Base-by-base conservation (phyloP, 2,797 vertebrate genomes). In the Anomalospiza imberbis region DNA sequence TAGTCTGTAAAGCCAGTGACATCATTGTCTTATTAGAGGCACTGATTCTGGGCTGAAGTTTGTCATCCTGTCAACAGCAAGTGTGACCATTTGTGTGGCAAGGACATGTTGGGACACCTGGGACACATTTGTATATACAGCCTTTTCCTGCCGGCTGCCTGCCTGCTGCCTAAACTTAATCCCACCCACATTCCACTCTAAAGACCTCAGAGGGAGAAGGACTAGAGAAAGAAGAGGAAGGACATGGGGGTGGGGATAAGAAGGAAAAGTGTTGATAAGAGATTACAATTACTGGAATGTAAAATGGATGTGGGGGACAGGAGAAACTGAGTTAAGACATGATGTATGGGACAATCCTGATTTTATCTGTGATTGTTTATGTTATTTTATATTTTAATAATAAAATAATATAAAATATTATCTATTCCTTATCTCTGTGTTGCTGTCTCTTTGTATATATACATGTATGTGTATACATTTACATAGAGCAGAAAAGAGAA, bases 81-180 rank as follows among this genome's bases (percentile, higher is more conserved):
- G 65, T 57, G 83, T 72, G 82, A 79, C 82, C 77, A 70, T 91
- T 63, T 75, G 26, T 87, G 94, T 92, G 85, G 48, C 84, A 96
- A 91, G 78, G 78, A 90, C 79, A 93, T 34, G 67, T 87, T 91
- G 93, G 78, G 86, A 88, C 96, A 96, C 83, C 42, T 63, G 94
- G 88, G 74, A 86, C 53, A 83, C 25, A 63, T 72, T 92, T 92
- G 73, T 94, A 44, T 95, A 96, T 53, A 89, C 91, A 96, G 85
- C 54, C 58, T 92, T 96, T 97, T 95, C 96, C 84, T 83, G 85
- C 36, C 50, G 18, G 71, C 94, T 85, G 28, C 74, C 92, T 72
- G 74, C 42, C 51, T 55, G 36, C 18, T 3, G 5, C 44, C 61
- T 93, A 26, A 89, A 71, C 18, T 70, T 53, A 66, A 47, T 94